Conservation (phyloP, 2,888 invertebrate species). For the Spicauda simplicius region DNA sequence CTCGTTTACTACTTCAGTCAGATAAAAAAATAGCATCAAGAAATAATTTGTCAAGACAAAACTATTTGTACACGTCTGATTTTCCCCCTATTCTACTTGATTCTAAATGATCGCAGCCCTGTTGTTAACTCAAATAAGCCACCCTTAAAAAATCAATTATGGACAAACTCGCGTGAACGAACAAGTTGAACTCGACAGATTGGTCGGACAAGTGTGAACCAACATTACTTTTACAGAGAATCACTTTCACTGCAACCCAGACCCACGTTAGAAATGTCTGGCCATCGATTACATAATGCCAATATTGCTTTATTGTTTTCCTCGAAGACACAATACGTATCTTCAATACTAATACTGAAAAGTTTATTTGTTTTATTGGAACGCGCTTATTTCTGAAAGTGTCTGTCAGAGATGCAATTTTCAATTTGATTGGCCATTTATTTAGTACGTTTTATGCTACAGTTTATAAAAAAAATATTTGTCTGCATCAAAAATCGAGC, state of each 20-base stretch:
- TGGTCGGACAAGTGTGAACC: slow-evolving; percentile 6
- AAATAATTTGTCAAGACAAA: too few species aligned
- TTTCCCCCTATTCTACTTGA: too few species aligned
- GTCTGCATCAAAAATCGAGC: too few species aligned
- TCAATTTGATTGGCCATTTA: too few species aligned
- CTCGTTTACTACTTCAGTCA: too few species aligned
- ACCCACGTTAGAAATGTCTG: slow-evolving; percentile 13
- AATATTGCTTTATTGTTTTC: slow-evolving; percentile 8
- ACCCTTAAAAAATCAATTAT: slow-evolving; percentile 1
- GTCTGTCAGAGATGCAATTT: too few species aligned
- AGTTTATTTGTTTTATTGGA: too few species aligned
- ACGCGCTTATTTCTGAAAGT: too few species aligned
- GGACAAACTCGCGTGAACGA: slow-evolving; percentile 1
- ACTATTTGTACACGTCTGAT: too few species aligned
- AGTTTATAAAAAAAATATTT: too few species aligned
- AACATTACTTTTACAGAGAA: slow-evolving; percentile 14
- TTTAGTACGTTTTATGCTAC: too few species aligned
- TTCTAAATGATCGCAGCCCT: not conserved
- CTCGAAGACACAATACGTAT: not conserved
- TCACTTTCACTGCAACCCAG: slow-evolving; percentile 4
- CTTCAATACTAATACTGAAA: not conserved
- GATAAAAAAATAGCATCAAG: too few species aligned
- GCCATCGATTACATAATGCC: slow-evolving; percentile 4
- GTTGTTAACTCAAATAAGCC: not conserved
- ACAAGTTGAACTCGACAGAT: not conserved